These are phyloP conservation scores for Archips crataeganus DNA, from an alignment of 2,888 invertebrate species.

Conservation along the genomic window DNA sequence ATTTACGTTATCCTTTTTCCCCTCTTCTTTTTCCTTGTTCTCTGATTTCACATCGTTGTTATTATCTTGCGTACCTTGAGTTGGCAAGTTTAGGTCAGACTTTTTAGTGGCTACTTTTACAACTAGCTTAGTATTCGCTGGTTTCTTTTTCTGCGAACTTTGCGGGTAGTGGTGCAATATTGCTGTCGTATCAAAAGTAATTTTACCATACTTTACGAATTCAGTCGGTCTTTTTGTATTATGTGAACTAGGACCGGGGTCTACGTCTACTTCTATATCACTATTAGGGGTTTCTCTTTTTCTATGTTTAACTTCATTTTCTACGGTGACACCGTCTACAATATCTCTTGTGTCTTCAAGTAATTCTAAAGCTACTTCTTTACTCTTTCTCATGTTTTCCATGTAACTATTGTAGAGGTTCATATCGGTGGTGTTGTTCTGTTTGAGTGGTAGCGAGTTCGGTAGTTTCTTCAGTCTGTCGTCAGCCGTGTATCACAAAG, in stretches of 20 bases:
- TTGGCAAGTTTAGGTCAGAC: conserved; percentile 64
- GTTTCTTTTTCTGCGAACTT: conserved; percentile 59
- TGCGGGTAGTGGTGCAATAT: conserved; percentile 81
- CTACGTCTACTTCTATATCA: conserved; percentile 61
- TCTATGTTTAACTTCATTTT: conserved; percentile 52
- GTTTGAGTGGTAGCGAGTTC: conserved; percentile 78
- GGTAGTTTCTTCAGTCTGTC: conserved; percentile 73
- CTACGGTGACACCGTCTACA: conserved; percentile 59
- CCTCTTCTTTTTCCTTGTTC: conserved; percentile 52
- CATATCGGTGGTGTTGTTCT: conserved; percentile 80
- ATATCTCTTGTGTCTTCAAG: conserved; percentile 75
- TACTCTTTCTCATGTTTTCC: conserved; percentile 76
- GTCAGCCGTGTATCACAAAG: conserved; percentile 83
- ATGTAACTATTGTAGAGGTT: conserved; percentile 77
- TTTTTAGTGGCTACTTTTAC: conserved; percentile 60
- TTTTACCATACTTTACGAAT: conserved; percentile 77
- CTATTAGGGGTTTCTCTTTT: conserved; percentile 58
- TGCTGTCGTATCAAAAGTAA: conserved; percentile 79
- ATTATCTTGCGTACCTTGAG: conserved; percentile 59
- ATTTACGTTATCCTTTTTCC: conserved; percentile 65
- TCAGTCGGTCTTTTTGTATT: conserved; percentile 67
- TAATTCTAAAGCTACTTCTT: conserved; percentile 72
- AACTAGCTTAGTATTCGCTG: conserved; percentile 41
- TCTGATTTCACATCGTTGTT: conserved; percentile 64
- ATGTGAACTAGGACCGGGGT: conserved; percentile 70